Evolutionary conservation across 2,888 invertebrate species (phyloP).

Genomic region (Xanthia icteritia): DNA sequence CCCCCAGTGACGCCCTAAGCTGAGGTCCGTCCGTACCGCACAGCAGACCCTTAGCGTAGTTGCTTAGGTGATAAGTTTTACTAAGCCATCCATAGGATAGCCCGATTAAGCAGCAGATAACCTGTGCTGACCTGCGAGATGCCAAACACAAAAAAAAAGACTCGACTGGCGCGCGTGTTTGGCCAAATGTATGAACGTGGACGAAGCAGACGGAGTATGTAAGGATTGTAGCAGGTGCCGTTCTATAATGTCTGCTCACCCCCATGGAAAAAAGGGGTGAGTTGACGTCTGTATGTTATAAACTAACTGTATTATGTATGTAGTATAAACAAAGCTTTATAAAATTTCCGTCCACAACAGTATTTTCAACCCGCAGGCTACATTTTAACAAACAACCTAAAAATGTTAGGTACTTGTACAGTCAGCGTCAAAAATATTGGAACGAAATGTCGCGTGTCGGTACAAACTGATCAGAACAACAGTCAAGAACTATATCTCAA

Average conservation of each 20-base stretch:
- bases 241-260: background rate
- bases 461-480: background rate
- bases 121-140: background rate
- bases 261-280: background rate
- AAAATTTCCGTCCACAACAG: constrained; percentile 28
- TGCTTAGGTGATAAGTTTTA: background rate
- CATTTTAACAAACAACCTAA: constrained; percentile 24
- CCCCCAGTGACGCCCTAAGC: background rate
- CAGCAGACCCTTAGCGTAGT: background rate
- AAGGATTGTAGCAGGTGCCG: background rate
- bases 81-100: background rate
- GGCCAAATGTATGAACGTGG: background rate
- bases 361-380: constrained; percentile 29
- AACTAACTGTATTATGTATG: constrained; percentile 1
- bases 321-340: constrained; percentile 37
- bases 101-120: background rate
- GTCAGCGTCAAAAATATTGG: background rate
- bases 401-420: constrained; percentile 17
- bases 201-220: background rate
- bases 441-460: background rate
- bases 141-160: background rate
- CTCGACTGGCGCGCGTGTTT: background rate
- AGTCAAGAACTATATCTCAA: background rate
- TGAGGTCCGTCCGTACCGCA: too few species aligned
- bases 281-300: background rate